Conservation (phyloP, 2,888 invertebrate species). For the Sisyra nigra region DNA sequence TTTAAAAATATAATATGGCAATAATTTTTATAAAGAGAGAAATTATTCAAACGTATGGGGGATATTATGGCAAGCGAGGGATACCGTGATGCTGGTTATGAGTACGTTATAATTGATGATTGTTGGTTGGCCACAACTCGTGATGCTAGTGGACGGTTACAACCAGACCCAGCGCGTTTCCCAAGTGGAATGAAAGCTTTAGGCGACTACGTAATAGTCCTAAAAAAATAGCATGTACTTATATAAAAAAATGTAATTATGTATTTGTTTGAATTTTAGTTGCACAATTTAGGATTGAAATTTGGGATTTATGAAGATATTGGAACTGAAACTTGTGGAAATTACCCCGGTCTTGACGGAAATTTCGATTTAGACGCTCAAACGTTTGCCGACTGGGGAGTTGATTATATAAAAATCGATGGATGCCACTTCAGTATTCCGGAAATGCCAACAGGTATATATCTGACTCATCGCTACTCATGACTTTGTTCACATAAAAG, state of each 20-base stretch:
- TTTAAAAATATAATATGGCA: too few relatives aligned
- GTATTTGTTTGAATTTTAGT: conserved; percentile 27
- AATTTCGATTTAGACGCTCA: conserved; percentile 50
- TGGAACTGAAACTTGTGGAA: conserved; percentile 59
- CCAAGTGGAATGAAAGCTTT: conserved; percentile 42
- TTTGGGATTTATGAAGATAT: conserved; percentile 73
- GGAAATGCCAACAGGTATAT: too few relatives aligned
- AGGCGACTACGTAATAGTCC: conserved; percentile 37
- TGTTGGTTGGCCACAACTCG: conserved; percentile 40
- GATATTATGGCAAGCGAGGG: conserved; percentile 39
- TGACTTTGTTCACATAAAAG: too few relatives aligned
- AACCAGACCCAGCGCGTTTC: conserved; percentile 38
- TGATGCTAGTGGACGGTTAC: conserved; percentile 29
- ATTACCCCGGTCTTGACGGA: conserved; percentile 58
- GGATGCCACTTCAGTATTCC: conserved; percentile 40
- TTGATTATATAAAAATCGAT: conserved; percentile 70
- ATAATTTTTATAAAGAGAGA: conserved; percentile 27
- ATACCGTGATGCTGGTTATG: conserved; percentile 40
- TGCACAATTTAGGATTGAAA: conserved; percentile 55
- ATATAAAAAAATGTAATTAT: neutral
- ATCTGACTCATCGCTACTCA: too few relatives aligned
- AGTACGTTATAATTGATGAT: conserved; percentile 41
- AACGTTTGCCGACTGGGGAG: conserved; percentile 63
- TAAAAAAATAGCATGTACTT: conserved; percentile 1
- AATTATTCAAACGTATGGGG: conserved; percentile 35